Evolutionary conservation across 2,797 vertebrate genomes (phyloP).

Genomic region (Sebastiscus tertius): DNA sequence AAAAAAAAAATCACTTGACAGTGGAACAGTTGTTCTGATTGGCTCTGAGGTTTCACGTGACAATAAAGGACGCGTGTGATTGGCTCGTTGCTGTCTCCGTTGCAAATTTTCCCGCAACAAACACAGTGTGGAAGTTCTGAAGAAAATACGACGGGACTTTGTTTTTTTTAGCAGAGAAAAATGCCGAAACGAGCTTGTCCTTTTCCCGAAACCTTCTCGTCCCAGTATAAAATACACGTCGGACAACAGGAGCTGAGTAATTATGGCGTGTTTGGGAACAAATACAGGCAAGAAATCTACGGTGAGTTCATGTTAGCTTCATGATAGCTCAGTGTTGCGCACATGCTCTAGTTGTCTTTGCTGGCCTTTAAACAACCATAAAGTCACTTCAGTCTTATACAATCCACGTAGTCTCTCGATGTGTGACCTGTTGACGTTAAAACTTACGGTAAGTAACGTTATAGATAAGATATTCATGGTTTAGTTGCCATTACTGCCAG

Average conservation of each 20-base stretch:
- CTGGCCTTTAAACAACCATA: fast-evolving
- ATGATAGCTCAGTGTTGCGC: conserved; percentile 14
- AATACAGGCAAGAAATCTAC: conserved; percentile 81
- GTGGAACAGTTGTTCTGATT: background rate
- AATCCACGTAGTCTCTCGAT: background rate
- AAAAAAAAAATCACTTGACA: conserved; percentile 12
- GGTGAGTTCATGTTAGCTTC: conserved; percentile 60
- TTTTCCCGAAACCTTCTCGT: conserved; percentile 82
- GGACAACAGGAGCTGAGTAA: conserved; percentile 79
- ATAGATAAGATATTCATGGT: no score
- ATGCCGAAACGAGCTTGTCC: conserved; percentile 83
- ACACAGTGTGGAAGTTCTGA: background rate
- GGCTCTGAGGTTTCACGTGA: conserved; percentile 47
- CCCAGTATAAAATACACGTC: conserved; percentile 85
- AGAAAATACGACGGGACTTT: background rate
- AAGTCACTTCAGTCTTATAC: background rate
- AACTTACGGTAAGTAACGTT: background rate
- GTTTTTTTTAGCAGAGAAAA: conserved; percentile 43
- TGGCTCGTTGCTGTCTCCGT: background rate
- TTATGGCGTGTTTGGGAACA: conserved; percentile 78
- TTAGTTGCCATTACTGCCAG: background rate
- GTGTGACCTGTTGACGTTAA: background rate
- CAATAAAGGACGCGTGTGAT: conserved; percentile 12
- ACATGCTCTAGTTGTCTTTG: background rate
- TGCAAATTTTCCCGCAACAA: conserved; percentile 63